Evolutionary conservation across 2,797 vertebrate species (phyloP).

Genomic region (Microchirus variegatus): DNA sequence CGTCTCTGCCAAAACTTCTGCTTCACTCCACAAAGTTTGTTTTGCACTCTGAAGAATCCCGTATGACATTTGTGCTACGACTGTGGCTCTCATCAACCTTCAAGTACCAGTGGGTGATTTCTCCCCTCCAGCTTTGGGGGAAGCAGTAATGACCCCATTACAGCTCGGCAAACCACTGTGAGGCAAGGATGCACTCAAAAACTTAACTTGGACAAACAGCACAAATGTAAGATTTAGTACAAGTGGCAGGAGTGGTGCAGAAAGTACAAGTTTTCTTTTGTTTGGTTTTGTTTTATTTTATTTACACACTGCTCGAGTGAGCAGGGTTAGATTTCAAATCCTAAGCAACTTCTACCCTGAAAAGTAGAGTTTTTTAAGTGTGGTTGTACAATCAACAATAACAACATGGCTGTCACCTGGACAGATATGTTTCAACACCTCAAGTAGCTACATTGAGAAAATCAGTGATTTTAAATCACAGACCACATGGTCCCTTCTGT

Average conservation of each 20-base stretch:
- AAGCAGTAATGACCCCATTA: background rate
- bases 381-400: too few relatives aligned
- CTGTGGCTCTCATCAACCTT: background rate
- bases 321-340: too few relatives aligned
- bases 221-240: background rate
- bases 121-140: background rate
- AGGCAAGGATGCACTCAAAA: background rate
- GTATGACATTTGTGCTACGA: background rate
- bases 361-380: too few relatives aligned
- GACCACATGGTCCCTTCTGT: too few relatives aligned
- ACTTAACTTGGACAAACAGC: background rate
- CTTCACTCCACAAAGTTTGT: background rate
- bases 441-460: too few relatives aligned
- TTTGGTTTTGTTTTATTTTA: background rate
- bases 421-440: too few relatives aligned
- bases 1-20: background rate
- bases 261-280: background rate
- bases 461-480: too few relatives aligned
- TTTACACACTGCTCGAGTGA: too few relatives aligned
- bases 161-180: too few relatives aligned
- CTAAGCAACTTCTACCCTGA: too few relatives aligned
- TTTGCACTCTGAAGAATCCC: background rate
- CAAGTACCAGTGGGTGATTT: constrained; percentile 1
- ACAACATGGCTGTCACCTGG: too few relatives aligned
- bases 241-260: background rate